These are phyloP conservation scores for Hippocampus guttulatus DNA, from an alignment of 2,113 vertebrate genomes.

Conservation along the genomic window DNA sequence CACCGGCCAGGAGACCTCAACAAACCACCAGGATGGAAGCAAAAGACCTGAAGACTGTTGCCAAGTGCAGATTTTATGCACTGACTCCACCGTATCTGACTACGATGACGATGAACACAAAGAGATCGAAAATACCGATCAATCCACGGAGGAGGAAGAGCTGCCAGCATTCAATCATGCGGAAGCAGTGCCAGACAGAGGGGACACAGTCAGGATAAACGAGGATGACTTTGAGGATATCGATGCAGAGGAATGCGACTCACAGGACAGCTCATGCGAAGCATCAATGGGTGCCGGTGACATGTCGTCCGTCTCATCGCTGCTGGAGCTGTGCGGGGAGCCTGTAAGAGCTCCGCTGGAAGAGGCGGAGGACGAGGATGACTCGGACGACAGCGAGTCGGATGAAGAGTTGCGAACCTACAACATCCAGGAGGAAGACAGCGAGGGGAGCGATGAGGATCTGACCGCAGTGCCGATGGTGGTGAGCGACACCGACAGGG, in stretches of 20 bases:
- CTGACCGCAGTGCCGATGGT: slow-evolving; percentile 79
- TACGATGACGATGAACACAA: slow-evolving; percentile 41
- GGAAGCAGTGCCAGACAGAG: slow-evolving; percentile 72
- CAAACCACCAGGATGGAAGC: slow-evolving; percentile 42
- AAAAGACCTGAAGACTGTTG: slow-evolving; percentile 51
- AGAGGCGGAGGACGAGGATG: slow-evolving; percentile 82
- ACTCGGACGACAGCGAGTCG: slow-evolving; percentile 89
- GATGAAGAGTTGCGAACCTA: slow-evolving; percentile 92
- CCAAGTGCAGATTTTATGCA: slow-evolving; percentile 49
- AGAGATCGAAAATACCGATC: slow-evolving; percentile 55
- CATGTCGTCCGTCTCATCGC: slow-evolving; percentile 60
- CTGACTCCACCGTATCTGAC: slow-evolving; percentile 55
- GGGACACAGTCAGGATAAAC: slow-evolving; percentile 65
- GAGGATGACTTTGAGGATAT: slow-evolving; percentile 74
- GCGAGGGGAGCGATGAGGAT: slow-evolving; percentile 93
- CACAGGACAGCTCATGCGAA: slow-evolving; percentile 76
- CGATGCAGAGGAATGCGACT: slow-evolving; percentile 83
- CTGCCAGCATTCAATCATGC: slow-evolving; percentile 70
- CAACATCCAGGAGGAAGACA: slow-evolving; percentile 83
- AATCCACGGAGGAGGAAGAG: slow-evolving; percentile 55
- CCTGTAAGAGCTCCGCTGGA: slow-evolving; percentile 67
- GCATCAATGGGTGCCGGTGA: slow-evolving; percentile 42
- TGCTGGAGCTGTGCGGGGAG: slow-evolving; percentile 64
- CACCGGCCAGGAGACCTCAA: slow-evolving; percentile 55
- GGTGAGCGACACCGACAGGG: slow-evolving; percentile 84